Evolutionary conservation across 2,113 vertebrate species (phyloP), one percentile per base, ranked within the genome.

Genomic region (Clupea harengus): DNA sequence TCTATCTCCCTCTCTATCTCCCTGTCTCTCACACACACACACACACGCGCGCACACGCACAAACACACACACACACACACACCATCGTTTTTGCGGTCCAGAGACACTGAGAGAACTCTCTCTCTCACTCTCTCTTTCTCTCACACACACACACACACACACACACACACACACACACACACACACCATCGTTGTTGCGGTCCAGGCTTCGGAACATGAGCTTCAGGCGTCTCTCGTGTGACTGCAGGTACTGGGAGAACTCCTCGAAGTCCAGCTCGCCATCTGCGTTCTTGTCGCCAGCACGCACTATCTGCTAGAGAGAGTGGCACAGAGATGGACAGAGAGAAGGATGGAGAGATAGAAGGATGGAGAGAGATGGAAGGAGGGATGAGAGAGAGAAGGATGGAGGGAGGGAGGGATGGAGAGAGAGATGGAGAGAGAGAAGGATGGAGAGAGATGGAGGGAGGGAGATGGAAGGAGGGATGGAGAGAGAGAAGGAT

Each of bases 191-290:
- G 50, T 96, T 94, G 92, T 98, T 98, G 82, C 88, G 93, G 93
- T 98, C 97, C 81, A 98, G 90, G 81, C 93, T 96, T 57, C 91
- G 93, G 90, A 98, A 98, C 94, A 97, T 96, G 86, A 97, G 91
- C 78, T 94, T 94, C 28, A 98, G 95, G 46, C 95, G 92, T 82
- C 95, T 95, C 88, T 98, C 97, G 0, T 97, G 95, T 5, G 93
- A 89, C 17, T 92, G 93, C 57, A 98, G 94, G 88, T 96, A 98
- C 20, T 90, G 89, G 0, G 88, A 90, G 87, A 98, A 98, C 90
- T 98, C 97, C 47, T 97, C 93, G 17, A 97, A 95, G 92, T 96
- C 94, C 83, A 98, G 92, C 13, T 96, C 93, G 0, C 95, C 96
- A 9, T 96, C 96, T 0, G 92, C 89, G 85, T 96, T 95, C 45